Evolutionary conservation across 1,140 invertebrate species (phyloP), one percentile per base, ranked within the genome.

Genomic region (Neodiprion fabricii): DNA sequence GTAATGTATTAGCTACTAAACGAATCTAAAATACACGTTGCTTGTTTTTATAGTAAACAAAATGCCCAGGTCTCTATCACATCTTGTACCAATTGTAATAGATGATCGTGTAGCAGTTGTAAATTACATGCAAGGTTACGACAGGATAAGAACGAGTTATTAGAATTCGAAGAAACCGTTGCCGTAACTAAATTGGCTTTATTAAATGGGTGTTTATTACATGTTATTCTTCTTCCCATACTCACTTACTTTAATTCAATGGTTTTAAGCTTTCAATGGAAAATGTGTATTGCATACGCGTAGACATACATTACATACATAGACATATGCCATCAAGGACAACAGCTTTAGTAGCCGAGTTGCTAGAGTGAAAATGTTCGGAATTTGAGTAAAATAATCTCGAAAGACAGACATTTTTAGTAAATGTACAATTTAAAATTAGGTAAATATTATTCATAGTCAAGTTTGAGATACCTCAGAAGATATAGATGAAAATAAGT

Each of bases 151-250:
- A 75, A 78, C 79, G 84, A 83, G 83, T 82, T 84, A 53, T 14
- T 53, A n/a, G n/a, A 53, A 53, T 53, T 53, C n/a, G n/a, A 53
- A n/a, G 1, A 53, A 53, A 53, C 50, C 50, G 50, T 53, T 84
- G 86, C 81, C 86, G 86, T 87, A 86, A 87, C 79, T 85, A 83
- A 86, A 86, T 87, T 87, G 86, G 84, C 85, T 86, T 88, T 87
- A 87, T 88, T 86, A 87, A 88, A 87, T 87, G 85, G 84, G 84
- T 88, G 87, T 87, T 88, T 86, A 87, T 83, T 87, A 87, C 87
- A 84, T 80, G n/a, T 53, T 53, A n/a, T 61, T 61, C 11, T 61
- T 14, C 9, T 14, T 61, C n/a, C 5, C n/a, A 14, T 61, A 12
- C n/a, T 61, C 9, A 61, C 5, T 61, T 12, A 4, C 4, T 17